phyloP scores from a whole-genome alignment of 2,797 vertebrate genomes.

The Uromys caudimaculatus region DNA sequence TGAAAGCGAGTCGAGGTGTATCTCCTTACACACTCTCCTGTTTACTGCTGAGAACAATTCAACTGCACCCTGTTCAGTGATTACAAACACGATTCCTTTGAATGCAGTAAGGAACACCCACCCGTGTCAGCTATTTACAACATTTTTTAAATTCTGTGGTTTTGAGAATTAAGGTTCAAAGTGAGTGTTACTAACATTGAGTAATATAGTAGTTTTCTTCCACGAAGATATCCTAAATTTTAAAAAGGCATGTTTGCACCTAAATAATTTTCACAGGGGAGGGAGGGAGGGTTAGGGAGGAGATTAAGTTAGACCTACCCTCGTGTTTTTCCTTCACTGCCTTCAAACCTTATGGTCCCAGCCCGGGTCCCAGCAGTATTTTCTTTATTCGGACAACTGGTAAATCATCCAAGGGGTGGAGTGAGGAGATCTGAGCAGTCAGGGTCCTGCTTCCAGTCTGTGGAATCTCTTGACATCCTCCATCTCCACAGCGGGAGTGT shows the following conservation, averaged over 20 bases:
- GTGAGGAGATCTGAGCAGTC: not conserved
- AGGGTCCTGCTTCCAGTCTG: not conserved
- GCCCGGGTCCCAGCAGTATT: slow-evolving; percentile 48
- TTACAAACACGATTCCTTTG: slow-evolving; percentile 86
- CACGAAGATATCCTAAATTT: slow-evolving; percentile 69
- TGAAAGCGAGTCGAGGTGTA: slow-evolving; percentile 80
- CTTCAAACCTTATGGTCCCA: slow-evolving; percentile 75
- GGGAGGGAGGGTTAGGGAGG: not conserved
- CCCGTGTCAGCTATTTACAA: slow-evolving; percentile 78
- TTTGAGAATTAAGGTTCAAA: slow-evolving; percentile 84
- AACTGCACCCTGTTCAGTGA: slow-evolving; percentile 77
- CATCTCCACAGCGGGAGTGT: fast-evolving
- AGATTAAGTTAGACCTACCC: slow-evolving; percentile 56
- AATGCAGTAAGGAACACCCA: slow-evolving; percentile 66
- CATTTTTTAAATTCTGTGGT: slow-evolving; percentile 83
- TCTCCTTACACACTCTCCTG: slow-evolving; percentile 79
- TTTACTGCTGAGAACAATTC: slow-evolving; percentile 70
- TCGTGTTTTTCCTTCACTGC: slow-evolving; percentile 74
- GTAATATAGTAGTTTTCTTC: slow-evolving; percentile 78
- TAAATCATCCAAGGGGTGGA: slow-evolving; percentile 1
- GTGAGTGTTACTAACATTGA: slow-evolving; percentile 76
- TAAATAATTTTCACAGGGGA: slow-evolving; percentile 51
- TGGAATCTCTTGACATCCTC: slow-evolving; percentile 31
- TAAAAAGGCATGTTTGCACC: slow-evolving; percentile 63
- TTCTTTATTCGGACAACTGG: slow-evolving; percentile 53